Base-by-base conservation (phyloP, 2,113 vertebrate genomes). In the Speoplatyrhinus poulsoni region DNA sequence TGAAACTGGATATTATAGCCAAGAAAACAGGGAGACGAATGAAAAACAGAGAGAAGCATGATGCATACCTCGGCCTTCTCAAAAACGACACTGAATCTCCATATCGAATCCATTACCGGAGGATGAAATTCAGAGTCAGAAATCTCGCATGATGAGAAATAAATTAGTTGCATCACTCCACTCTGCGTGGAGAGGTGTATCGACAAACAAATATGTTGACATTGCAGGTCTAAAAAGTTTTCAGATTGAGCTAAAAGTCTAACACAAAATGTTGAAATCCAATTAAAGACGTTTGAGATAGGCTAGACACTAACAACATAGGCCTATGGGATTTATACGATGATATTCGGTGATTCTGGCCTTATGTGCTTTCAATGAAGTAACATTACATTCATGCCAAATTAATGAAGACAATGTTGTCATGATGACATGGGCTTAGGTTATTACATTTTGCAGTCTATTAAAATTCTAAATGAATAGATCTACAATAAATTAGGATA, bases 71-170 rank as follows among this genome's bases (percentile, higher is more conserved):
- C 76, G 73, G 73, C 68, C 73, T 69, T 74, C 83, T 87, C 82
- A 76, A 80, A 86, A 71, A 84, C 65, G 90, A 89, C 87, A 90
- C 78, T 65, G 76, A 85, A 92, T 90, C 89, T 67, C 79, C 88
- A 83, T 90, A 84, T 85, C 91, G 69, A 92, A 92, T 92, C 86
- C 87, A 90, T 92, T 91, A 90, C 83, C 85, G 86, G 86, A 19
- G 82, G 82, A 77, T 77, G 80, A 85, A 81, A 87, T 75, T 79
- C 85, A 88, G 82, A 88, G 88, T 82, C 85, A 80, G 71, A 86
- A 85, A 80, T 84, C 64, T 87, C 65, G 65, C 84, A 79, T 85
- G 82, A 90, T 89, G 86, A 88, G 83, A 83, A 90, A 86, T 86
- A 88, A 86, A 89, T 79, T 13, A 90, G 84, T 88, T 86, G 69